Conservation (phyloP, 2,888 invertebrate genomes). For the Lasiommata megera region DNA sequence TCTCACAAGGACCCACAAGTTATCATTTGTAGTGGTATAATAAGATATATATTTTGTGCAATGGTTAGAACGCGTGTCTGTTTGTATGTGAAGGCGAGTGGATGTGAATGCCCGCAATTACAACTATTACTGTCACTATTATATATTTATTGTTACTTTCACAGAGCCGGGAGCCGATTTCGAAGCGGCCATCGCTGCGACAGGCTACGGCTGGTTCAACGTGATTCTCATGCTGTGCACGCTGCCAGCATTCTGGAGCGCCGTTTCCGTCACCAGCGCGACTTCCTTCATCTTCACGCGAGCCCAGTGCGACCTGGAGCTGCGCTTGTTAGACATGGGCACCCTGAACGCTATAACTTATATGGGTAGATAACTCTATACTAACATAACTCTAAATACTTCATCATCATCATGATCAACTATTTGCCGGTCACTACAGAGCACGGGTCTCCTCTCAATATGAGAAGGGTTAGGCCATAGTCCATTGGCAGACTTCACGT, state of each 20-base stretch:
- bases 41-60: too few species aligned
- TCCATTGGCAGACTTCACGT: too few species aligned
- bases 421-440: too few species aligned
- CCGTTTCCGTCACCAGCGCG: conserved; percentile 86
- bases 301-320: conserved; percentile 87
- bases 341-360: conserved; percentile 86
- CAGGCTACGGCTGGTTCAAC: conserved; percentile 88
- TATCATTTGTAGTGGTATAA: too few species aligned
- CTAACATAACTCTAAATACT: too few species aligned
- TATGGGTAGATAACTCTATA: conserved; percentile 72
- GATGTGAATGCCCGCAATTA: too few species aligned
- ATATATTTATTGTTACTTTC: background rate
- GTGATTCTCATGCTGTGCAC: conserved; percentile 80
- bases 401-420: background rate
- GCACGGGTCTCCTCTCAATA: too few species aligned
- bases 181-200: conserved; percentile 85
- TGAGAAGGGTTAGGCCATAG: too few species aligned
- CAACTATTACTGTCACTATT: too few species aligned
- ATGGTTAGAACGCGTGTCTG: too few species aligned
- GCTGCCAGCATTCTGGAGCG: conserved; percentile 84
- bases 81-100: too few species aligned
- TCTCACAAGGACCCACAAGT: too few species aligned
- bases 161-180: conserved; percentile 79
- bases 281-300: conserved; percentile 88
- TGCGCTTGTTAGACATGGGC: conserved; percentile 86